Percentiles rank a stretch among this genome's conserved stretches.
phyloP scores from a whole-genome alignment of 2,888 invertebrate species.

The Lepetodrilus schrolli region DNA sequence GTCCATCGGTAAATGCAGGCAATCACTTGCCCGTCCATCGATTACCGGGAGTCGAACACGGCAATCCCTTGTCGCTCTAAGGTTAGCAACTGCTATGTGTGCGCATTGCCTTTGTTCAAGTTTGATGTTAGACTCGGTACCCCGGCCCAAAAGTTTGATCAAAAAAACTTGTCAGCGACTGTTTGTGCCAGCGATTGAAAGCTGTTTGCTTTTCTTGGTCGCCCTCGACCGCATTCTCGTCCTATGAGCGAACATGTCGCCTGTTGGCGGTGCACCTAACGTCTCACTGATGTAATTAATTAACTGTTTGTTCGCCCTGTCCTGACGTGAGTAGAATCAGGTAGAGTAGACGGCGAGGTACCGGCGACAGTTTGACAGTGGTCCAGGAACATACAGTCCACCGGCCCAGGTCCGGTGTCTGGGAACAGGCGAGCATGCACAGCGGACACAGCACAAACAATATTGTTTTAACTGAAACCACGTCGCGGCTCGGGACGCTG shows the following conservation, averaged over 20 bases:
- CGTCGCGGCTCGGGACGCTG: not conserved
- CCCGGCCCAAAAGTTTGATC: conserved; percentile 12
- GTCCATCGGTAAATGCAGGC: not conserved
- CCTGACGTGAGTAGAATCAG: not conserved
- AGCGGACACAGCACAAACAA: conserved; percentile 4
- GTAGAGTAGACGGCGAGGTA: not conserved
- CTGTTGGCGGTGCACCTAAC: not conserved
- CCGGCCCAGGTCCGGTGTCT: not conserved
- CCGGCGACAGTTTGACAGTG: conserved; percentile 6
- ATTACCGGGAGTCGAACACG: not conserved
- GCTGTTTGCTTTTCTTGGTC: too few relatives aligned
- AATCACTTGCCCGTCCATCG: not conserved
- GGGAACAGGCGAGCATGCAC: not conserved
- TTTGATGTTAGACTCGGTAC: conserved; percentile 1
- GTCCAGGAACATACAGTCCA: too few relatives aligned
- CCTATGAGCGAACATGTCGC: not conserved
- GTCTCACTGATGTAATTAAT: conserved; percentile 18
- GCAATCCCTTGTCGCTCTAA: conserved; percentile 5
- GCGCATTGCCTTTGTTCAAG: conserved; percentile 6
- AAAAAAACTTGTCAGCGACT: not conserved
- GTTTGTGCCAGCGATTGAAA: too few relatives aligned
- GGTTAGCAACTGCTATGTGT: not conserved
- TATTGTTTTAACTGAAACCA: conserved; percentile 14
- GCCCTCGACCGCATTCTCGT: not conserved
- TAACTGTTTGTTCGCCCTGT: conserved; percentile 4